These are phyloP conservation scores for Reinhardtius hippoglossoides DNA, from an alignment of 2,113 vertebrate species.

Conservation along the genomic window DNA sequence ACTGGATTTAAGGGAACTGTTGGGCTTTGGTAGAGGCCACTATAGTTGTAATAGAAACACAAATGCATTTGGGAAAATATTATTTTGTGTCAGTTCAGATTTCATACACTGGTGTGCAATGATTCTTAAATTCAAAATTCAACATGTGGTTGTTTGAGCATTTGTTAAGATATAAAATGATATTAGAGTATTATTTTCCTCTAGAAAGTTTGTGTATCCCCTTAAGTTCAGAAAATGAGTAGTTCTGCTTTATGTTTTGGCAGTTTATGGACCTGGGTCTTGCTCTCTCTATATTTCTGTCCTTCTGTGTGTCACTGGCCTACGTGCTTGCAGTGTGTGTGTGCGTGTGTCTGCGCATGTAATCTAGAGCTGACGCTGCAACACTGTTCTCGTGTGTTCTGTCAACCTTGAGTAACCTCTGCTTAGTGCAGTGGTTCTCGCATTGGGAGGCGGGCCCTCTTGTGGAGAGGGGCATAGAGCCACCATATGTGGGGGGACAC, in stretches of 20 bases:
- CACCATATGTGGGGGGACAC: background rate
- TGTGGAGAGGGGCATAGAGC: too few species aligned
- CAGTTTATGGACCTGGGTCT: conserved; percentile 27
- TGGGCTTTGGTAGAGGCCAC: too few species aligned
- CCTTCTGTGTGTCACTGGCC: conserved; percentile 16
- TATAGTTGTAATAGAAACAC: too few species aligned
- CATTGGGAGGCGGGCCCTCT: too few species aligned
- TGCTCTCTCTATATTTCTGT: conserved; percentile 26
- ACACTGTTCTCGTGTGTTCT: conserved; percentile 52
- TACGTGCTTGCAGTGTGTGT: background rate
- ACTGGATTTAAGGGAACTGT: too few species aligned
- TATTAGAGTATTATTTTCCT: background rate
- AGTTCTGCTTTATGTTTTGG: conserved; percentile 3
- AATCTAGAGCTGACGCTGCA: conserved; percentile 41
- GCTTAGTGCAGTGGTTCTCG: background rate
- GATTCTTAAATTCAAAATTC: background rate
- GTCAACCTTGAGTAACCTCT: conserved; percentile 67
- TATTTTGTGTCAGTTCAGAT: background rate
- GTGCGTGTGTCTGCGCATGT: background rate
- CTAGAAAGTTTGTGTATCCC: background rate
- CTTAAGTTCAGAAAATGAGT: conserved; percentile 4
- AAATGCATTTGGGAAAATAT: too few species aligned
- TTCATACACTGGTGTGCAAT: conserved; percentile 4
- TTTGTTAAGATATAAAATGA: background rate
- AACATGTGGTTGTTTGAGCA: background rate